These are phyloP conservation scores for Antechinus flavipes DNA, from an alignment of 2,113 vertebrate genomes.

Conservation along the genomic window DNA sequence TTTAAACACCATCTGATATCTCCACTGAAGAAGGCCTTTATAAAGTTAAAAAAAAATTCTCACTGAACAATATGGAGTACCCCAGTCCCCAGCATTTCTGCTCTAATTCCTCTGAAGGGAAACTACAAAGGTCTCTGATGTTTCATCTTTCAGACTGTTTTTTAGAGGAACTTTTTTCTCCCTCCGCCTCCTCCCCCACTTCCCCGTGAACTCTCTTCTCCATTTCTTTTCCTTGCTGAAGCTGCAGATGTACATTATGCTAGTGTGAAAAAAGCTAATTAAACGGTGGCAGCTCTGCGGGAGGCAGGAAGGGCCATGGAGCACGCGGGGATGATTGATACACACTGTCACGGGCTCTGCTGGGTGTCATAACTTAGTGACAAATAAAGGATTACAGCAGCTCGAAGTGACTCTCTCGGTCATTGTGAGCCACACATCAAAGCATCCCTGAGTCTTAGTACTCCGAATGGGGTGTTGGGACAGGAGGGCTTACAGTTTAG, in stretches of 20 bases:
- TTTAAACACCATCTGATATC: slow-evolving; percentile 76
- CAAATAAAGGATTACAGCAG: slow-evolving; percentile 90
- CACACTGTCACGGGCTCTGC: slow-evolving; percentile 89
- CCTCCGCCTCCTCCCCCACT: slow-evolving; percentile 64
- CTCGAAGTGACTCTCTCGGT: slow-evolving; percentile 86
- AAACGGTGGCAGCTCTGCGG: slow-evolving; percentile 86
- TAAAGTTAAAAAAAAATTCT: slow-evolving; percentile 70
- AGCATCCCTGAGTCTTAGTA: slow-evolving; percentile 93
- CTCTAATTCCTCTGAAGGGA: slow-evolving; percentile 80
- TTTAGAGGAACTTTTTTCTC: slow-evolving; percentile 80
- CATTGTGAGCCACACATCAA: slow-evolving; percentile 94
- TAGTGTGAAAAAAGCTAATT: slow-evolving; percentile 89
- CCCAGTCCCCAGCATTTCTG: slow-evolving; percentile 75
- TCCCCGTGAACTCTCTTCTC: slow-evolving; percentile 79
- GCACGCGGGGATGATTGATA: slow-evolving; percentile 86
- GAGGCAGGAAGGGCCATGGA: slow-evolving; percentile 84
- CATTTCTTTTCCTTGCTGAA: slow-evolving; percentile 86
- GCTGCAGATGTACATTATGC: slow-evolving; percentile 85
- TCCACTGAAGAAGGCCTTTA: slow-evolving; percentile 69
- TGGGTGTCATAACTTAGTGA: slow-evolving; percentile 91
- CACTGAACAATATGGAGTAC: slow-evolving; percentile 70
- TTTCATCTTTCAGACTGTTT: slow-evolving; percentile 81
- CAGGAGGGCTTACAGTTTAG: slow-evolving; percentile 84
- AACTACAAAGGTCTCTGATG: slow-evolving; percentile 85
- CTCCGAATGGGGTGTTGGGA: slow-evolving; percentile 94